Evolutionary conservation across 2,888 invertebrate species (phyloP).

Genomic region (Pedicia rivosa): DNA sequence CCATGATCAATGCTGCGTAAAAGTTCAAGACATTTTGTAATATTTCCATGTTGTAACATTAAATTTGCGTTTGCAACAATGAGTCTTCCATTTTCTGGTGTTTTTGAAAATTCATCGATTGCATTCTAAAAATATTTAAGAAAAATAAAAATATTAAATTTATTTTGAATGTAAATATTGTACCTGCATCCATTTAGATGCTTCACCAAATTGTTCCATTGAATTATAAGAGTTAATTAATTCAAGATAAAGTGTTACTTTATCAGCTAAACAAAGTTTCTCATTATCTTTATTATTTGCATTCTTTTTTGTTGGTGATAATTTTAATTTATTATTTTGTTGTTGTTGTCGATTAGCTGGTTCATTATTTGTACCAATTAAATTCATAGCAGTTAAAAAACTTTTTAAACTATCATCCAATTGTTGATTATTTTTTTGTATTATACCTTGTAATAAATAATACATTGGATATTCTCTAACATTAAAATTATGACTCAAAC

Average conservation of each 20-base stretch:
- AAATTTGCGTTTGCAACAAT: slow-evolving; percentile 75
- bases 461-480: slow-evolving; percentile 83
- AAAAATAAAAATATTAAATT: background rate
- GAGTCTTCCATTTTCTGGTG: slow-evolving; percentile 72
- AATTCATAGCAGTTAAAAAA: slow-evolving; percentile 55
- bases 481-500: slow-evolving; percentile 83
- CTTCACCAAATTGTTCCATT: slow-evolving; percentile 58
- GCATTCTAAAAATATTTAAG: slow-evolving; percentile 29
- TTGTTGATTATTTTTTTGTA: slow-evolving; percentile 60
- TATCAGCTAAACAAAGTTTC: slow-evolving; percentile 48
- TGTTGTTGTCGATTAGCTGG: slow-evolving; percentile 15
- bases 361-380: slow-evolving; percentile 36
- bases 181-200: slow-evolving; percentile 56
- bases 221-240: slow-evolving; percentile 60
- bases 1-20: slow-evolving; percentile 60
- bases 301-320: slow-evolving; percentile 10
- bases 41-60: slow-evolving; percentile 60
- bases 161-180: slow-evolving; percentile 24
- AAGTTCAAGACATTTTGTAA: slow-evolving; percentile 65
- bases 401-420: slow-evolving; percentile 56
- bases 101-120: slow-evolving; percentile 52
- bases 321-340: slow-evolving; percentile 18
- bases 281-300: slow-evolving; percentile 10
- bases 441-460: slow-evolving; percentile 69
- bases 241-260: slow-evolving; percentile 76